These are phyloP conservation scores for Anoplius nigerrimus DNA, from an alignment of 2,888 invertebrate genomes.

Conservation along the genomic window DNA sequence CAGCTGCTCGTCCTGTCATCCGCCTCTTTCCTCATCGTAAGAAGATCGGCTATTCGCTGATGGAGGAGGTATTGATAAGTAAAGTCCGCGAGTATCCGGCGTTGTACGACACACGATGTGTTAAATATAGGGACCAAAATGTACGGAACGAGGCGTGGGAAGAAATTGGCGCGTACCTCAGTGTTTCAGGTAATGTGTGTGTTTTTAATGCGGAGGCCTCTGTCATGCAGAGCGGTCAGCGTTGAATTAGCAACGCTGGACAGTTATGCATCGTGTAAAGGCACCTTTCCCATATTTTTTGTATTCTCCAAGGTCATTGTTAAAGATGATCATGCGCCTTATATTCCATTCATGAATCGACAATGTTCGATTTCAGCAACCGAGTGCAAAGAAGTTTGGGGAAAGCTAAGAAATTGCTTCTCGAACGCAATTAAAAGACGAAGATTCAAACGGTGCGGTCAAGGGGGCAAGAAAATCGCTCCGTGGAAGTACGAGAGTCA, in stretches of 20 bases:
- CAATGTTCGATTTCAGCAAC: background rate
- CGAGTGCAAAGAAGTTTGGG: background rate
- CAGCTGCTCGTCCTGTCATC: too few relatives aligned
- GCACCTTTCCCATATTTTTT: too few relatives aligned
- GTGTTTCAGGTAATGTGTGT: background rate
- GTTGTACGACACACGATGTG: background rate
- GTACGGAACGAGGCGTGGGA: conserved; percentile 2
- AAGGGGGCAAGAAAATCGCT: background rate
- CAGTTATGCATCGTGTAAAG: too few relatives aligned
- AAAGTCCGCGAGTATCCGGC: background rate
- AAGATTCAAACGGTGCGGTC: background rate
- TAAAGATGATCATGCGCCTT: too few relatives aligned
- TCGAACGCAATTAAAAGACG: background rate
- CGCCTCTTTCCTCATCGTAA: too few relatives aligned
- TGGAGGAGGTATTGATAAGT: background rate
- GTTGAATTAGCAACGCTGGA: too few relatives aligned
- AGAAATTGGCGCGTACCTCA: background rate
- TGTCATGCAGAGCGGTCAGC: too few relatives aligned
- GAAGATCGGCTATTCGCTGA: background rate
- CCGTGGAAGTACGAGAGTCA: conserved; percentile 5
- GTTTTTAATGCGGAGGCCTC: too few relatives aligned
- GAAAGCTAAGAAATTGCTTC: background rate
- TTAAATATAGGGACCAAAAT: conserved; percentile 5
- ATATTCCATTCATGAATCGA: too few relatives aligned
- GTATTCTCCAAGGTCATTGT: too few relatives aligned